phyloP scores from a whole-genome alignment of 2,797 vertebrate genomes.

The Scomberomorus guttatus region DNA sequence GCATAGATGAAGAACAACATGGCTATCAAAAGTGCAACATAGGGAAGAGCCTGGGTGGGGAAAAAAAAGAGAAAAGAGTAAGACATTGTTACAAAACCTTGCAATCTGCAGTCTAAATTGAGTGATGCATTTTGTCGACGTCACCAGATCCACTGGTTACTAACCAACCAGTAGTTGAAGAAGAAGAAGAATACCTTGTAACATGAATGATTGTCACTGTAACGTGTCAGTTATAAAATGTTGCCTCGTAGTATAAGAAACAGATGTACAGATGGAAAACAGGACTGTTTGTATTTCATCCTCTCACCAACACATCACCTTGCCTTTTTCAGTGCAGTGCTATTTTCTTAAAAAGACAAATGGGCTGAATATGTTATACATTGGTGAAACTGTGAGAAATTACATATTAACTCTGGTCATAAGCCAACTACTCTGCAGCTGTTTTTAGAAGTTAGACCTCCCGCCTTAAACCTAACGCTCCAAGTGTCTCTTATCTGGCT shows the following conservation, averaged over 20 bases:
- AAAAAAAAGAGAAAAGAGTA: neutral
- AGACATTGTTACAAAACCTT: neutral
- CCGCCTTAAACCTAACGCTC: neutral
- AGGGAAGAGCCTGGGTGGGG: slow-evolving; percentile 92
- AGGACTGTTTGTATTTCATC: neutral
- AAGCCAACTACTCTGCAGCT: too few relatives aligned
- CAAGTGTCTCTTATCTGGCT: neutral
- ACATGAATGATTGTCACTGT: neutral
- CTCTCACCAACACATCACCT: too few relatives aligned
- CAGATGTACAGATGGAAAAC: neutral
- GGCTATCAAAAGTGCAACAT: slow-evolving; percentile 97
- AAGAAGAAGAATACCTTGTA: too few relatives aligned
- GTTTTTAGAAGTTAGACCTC: neutral
- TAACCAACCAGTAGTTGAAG: neutral
- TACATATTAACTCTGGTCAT: too few relatives aligned
- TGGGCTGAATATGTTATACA: too few relatives aligned
- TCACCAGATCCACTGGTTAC: neutral
- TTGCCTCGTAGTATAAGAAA: neutral
- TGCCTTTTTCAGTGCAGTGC: too few relatives aligned
- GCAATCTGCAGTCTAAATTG: neutral
- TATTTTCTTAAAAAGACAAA: too few relatives aligned
- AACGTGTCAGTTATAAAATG: neutral
- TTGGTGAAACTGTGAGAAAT: neutral
- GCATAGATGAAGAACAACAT: slow-evolving; percentile 99
- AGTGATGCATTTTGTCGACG: neutral